These are phyloP conservation scores for Danio aesculapii DNA, from an alignment of 2,797 vertebrate genomes.

Conservation along the genomic window DNA sequence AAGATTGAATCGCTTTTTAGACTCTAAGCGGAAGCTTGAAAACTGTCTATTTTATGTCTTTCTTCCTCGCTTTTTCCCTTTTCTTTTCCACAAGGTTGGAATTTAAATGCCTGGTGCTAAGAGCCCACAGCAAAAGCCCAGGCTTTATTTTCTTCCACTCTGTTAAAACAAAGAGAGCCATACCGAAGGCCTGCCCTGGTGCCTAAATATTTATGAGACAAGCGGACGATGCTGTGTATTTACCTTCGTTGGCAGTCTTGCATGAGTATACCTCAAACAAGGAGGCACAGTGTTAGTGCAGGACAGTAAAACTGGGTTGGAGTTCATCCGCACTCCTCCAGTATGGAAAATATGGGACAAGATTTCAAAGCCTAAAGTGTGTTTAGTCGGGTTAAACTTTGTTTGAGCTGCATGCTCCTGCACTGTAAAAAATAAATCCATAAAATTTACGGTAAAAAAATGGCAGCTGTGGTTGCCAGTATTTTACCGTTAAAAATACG, in stretches of 20 bases:
- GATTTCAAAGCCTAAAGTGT: constrained; percentile 67
- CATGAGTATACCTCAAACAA: constrained; percentile 58
- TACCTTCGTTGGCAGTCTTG: constrained; percentile 65
- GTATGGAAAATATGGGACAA: constrained; percentile 68
- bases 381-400: constrained; percentile 69
- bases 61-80: background rate
- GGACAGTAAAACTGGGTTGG: constrained; percentile 7
- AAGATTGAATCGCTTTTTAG: constrained; percentile 25
- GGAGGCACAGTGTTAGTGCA: constrained; percentile 43
- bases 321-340: constrained; percentile 65
- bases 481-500: too few relatives aligned
- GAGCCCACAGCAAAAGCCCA: constrained; percentile 22
- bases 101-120: constrained; percentile 23
- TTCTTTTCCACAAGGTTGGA: constrained; percentile 33
- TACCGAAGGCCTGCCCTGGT: constrained; percentile 58
- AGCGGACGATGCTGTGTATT: constrained; percentile 68
- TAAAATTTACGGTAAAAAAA: too few relatives aligned
- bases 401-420: constrained; percentile 68
- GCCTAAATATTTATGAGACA: constrained; percentile 72
- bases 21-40: constrained; percentile 37
- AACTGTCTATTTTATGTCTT: constrained; percentile 17
- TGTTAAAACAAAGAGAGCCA: constrained; percentile 54
- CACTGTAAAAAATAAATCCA: too few relatives aligned
- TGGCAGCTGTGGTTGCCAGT: too few relatives aligned
- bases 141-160: constrained; percentile 51